Conservation (phyloP, 2,113 vertebrate genomes). For the Myocastor coypus region DNA sequence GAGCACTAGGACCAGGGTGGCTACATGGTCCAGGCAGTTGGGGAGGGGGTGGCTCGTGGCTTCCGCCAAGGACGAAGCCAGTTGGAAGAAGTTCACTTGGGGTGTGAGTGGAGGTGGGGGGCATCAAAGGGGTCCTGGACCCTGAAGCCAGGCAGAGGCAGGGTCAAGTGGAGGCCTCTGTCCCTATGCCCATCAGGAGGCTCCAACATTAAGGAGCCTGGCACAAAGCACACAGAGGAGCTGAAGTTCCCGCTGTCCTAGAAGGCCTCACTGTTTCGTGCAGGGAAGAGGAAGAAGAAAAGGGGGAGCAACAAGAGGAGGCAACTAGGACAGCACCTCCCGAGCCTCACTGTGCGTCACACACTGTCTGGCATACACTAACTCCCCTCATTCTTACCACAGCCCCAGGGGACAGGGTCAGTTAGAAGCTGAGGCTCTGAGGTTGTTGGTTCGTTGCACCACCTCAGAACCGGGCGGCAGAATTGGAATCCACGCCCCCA, state of each 20-base stretch:
- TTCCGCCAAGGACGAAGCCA: background rate
- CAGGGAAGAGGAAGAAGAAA: background rate
- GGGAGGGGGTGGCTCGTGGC: rapidly evolving
- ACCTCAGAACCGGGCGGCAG: rapidly evolving
- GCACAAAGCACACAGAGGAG: background rate
- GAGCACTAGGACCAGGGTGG: background rate
- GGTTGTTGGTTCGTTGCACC: background rate
- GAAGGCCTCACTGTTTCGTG: background rate
- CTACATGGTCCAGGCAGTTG: rapidly evolving
- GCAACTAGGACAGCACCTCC: background rate
- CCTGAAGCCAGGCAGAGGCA: rapidly evolving
- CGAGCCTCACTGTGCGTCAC: background rate
- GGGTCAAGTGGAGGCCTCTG: background rate
- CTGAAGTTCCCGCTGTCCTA: background rate
- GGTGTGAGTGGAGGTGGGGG: rapidly evolving
- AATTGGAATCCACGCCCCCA: background rate
- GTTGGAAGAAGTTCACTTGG: rapidly evolving
- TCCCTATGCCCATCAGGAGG: background rate
- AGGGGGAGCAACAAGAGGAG: background rate
- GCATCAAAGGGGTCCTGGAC: background rate
- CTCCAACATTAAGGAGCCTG: no score
- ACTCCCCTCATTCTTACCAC: background rate
- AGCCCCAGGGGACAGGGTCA: background rate
- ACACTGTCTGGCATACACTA: background rate
- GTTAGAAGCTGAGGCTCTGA: background rate